Conservation (phyloP, 2,888 invertebrate genomes). For the Drosophila austrosaltans region DNA sequence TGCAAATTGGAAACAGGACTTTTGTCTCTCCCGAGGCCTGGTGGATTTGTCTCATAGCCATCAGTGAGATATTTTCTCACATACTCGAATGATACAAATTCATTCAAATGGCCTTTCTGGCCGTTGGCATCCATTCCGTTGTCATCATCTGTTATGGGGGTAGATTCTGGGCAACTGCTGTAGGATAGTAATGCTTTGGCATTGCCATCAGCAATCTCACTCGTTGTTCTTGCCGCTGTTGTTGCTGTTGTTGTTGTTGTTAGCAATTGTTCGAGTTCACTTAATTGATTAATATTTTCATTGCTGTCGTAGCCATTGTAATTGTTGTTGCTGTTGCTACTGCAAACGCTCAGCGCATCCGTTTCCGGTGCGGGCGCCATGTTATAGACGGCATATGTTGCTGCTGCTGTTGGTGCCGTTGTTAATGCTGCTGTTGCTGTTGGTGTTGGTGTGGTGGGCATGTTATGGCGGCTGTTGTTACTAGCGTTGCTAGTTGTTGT, state of each 20-base stretch:
- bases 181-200: constrained; percentile 22
- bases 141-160: constrained; percentile 29
- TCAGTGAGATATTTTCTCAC: constrained; percentile 83
- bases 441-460: constrained; percentile 20
- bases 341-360: constrained; percentile 64
- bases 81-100: constrained; percentile 83
- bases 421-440: constrained; percentile 26
- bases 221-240: constrained; percentile 25
- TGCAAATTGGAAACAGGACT: constrained; percentile 48
- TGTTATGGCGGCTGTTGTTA: constrained; percentile 11
- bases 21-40: constrained; percentile 35
- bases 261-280: constrained; percentile 76
- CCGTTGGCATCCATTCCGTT: constrained; percentile 26
- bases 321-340: constrained; percentile 49
- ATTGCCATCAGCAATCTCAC: constrained; percentile 2
- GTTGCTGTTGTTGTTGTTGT: constrained; percentile 33
- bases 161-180: constrained; percentile 8
- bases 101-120: constrained; percentile 64
- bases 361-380: constrained; percentile 52
- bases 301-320: constrained; percentile 48
- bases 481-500: constrained; percentile 20
- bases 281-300: constrained; percentile 76
- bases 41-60: constrained; percentile 66
- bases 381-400: constrained; percentile 37
- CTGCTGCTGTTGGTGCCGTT: constrained; percentile 29